Evolutionary conservation across 2,113 vertebrate genomes (phyloP).

Genomic region (Nipponia nippon): DNA sequence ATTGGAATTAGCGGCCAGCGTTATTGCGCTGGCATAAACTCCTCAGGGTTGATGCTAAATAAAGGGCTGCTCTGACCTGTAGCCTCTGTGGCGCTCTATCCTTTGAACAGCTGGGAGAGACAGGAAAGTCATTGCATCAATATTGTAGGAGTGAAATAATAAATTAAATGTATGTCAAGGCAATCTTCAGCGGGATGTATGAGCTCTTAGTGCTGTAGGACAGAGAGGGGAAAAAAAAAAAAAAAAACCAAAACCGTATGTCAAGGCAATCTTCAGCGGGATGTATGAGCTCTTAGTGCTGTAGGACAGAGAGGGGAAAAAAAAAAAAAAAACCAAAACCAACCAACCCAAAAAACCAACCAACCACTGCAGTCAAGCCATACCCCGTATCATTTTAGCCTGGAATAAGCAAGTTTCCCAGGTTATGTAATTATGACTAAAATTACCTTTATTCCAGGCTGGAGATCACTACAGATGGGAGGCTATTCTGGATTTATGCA

Average conservation of each 20-base stretch:
- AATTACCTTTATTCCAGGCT: not conserved
- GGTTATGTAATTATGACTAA: not conserved
- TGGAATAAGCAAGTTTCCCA: not conserved
- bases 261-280: too few species aligned
- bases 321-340: not conserved
- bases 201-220: not conserved
- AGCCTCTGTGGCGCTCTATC: not conserved
- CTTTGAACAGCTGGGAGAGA: not conserved
- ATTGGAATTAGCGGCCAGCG: fast-evolving
- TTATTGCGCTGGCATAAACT: not conserved
- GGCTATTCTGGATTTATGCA: not conserved
- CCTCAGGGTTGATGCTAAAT: not conserved
- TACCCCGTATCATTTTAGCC: not conserved
- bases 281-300: too few species aligned
- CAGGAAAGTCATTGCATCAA: not conserved
- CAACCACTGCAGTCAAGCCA: not conserved
- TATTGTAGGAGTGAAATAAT: not conserved
- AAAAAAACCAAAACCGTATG: too few species aligned
- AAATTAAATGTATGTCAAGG: not conserved
- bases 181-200: not conserved
- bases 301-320: too few species aligned
- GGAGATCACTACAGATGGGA: not conserved
- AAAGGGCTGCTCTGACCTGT: not conserved
- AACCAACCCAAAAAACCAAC: too few species aligned
- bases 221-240: not conserved